Evolutionary conservation across 2,113 vertebrate species (phyloP).

Genomic region (Gasterosteus aculeatus): DNA sequence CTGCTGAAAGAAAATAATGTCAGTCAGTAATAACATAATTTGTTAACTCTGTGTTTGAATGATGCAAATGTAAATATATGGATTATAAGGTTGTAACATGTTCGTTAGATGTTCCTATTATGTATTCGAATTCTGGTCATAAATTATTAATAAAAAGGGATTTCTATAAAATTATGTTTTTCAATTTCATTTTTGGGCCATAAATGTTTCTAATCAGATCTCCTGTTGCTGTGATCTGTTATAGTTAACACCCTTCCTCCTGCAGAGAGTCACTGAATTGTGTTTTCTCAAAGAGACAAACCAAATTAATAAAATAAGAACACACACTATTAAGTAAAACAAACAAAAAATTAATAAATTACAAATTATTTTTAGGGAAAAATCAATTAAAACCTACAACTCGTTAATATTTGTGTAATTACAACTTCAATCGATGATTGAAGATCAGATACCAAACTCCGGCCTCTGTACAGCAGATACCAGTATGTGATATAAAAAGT

Average conservation of each 20-base stretch:
- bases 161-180: constrained; percentile 8
- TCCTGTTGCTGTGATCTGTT: background rate
- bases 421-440: background rate
- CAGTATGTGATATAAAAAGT: background rate
- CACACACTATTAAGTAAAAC: background rate
- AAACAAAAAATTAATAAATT: background rate
- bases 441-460: background rate
- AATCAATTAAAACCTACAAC: background rate
- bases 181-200: background rate
- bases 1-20: constrained; percentile 6
- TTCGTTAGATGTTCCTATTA: constrained; percentile 11
- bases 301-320: background rate
- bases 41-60: constrained; percentile 11
- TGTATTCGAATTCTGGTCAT: constrained; percentile 15
- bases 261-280: background rate
- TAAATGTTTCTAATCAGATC: background rate
- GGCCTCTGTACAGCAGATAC: background rate
- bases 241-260: background rate
- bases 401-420: background rate
- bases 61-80: constrained; percentile 16
- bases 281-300: background rate
- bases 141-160: constrained; percentile 23
- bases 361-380: background rate
- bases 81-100: constrained; percentile 7
- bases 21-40: background rate